These are phyloP conservation scores for Allygus modestus DNA, from an alignment of 2,888 invertebrate genomes.

Conservation along the genomic window DNA sequence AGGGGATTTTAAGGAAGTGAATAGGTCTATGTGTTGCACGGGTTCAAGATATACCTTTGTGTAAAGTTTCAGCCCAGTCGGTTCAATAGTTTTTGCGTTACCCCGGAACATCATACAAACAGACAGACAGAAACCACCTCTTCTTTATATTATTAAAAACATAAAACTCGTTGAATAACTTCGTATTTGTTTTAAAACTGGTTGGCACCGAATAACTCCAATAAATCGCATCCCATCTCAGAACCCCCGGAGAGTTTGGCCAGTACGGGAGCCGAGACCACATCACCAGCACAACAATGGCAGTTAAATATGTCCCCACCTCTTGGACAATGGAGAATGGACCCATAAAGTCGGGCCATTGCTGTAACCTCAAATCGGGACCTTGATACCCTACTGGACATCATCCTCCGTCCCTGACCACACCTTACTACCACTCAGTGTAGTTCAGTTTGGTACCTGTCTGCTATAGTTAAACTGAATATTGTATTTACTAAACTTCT, in stretches of 20 bases:
- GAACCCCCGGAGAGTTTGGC: constrained; percentile 25
- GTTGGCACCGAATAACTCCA: constrained; percentile 9
- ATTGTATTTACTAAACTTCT: too few relatives aligned
- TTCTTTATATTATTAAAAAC: too few relatives aligned
- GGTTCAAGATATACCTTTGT: too few relatives aligned
- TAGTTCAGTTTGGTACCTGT: too few relatives aligned
- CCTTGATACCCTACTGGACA: constrained; percentile 5
- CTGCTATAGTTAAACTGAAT: too few relatives aligned
- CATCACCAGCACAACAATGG: constrained; percentile 39
- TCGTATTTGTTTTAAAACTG: not conserved
- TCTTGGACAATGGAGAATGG: constrained; percentile 56
- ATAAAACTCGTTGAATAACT: too few relatives aligned
- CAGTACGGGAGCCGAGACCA: constrained; percentile 24
- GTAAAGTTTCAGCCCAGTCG: too few relatives aligned
- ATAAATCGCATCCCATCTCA: not conserved
- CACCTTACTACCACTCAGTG: not conserved
- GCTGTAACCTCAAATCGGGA: constrained; percentile 34
- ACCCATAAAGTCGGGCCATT: constrained; percentile 41
- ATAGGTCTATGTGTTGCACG: too few relatives aligned
- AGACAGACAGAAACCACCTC: too few relatives aligned
- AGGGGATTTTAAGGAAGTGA: too few relatives aligned
- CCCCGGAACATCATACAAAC: too few relatives aligned
- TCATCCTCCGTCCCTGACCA: constrained; percentile 10
- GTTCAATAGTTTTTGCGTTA: too few relatives aligned
- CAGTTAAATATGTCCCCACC: constrained; percentile 50